phyloP scores from a whole-genome alignment of 2,888 invertebrate species.

The Chironomus tentans region DNA sequence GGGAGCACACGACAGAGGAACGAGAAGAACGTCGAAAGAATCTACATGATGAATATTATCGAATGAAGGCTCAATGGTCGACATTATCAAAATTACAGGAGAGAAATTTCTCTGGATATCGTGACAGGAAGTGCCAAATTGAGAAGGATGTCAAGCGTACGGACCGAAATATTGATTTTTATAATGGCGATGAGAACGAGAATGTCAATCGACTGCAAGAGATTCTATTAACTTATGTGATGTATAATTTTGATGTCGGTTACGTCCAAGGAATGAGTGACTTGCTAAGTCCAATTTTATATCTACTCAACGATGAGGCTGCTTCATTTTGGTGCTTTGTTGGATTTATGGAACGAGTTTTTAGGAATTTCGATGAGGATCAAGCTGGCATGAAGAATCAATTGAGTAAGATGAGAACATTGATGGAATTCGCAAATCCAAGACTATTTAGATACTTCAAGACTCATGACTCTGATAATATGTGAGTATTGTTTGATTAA shows the following conservation, averaged over 20 bases:
- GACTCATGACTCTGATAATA: constrained; percentile 58
- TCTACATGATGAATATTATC: constrained; percentile 78
- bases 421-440: constrained; percentile 75
- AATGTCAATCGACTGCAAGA: constrained; percentile 78
- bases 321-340: constrained; percentile 98
- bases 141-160: constrained; percentile 97
- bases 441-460: constrained; percentile 77
- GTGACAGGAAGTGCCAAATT: constrained; percentile 85
- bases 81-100: constrained; percentile 83
- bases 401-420: constrained; percentile 69
- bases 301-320: constrained; percentile 83
- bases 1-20: constrained; percentile 67
- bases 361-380: constrained; percentile 91
- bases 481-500: not conserved
- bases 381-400: constrained; percentile 95
- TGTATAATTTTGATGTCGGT: constrained; percentile 80
- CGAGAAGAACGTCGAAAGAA: constrained; percentile 58
- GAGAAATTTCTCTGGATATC: constrained; percentile 72
- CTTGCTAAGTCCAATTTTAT: constrained; percentile 82
- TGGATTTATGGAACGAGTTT: constrained; percentile 91
- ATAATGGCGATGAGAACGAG: constrained; percentile 86
- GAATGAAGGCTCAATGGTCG: constrained; percentile 95
- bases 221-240: constrained; percentile 95
- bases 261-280: constrained; percentile 95
- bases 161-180: constrained; percentile 83